A percentile compares a stretch with the other conserved stretches of the same genome.
These are phyloP conservation scores for Aphodius granarius DNA, from an alignment of 2,888 invertebrate genomes.

Conservation along the genomic window DNA sequence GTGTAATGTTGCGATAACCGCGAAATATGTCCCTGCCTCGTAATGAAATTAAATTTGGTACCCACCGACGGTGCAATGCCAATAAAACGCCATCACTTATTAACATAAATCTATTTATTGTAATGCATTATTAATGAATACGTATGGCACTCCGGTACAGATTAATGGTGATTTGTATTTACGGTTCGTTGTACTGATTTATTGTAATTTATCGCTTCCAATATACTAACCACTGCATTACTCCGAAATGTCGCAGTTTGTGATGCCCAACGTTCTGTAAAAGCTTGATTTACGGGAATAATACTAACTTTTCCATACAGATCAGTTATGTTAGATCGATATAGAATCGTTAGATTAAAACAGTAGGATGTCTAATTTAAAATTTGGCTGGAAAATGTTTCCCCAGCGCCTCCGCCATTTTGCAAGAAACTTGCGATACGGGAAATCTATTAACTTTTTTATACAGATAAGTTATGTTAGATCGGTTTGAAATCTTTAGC, in stretches of 20 bases:
- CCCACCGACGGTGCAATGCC: neutral
- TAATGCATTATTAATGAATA: slow-evolving; percentile 6
- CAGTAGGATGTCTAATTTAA: too few relatives aligned
- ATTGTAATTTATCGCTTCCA: neutral
- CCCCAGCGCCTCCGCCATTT: too few relatives aligned
- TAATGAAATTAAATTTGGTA: neutral
- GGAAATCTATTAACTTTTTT: too few relatives aligned
- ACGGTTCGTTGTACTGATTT: neutral
- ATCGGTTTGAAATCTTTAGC: too few relatives aligned
- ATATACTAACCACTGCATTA: neutral
- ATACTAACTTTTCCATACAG: too few relatives aligned
- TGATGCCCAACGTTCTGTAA: too few relatives aligned
- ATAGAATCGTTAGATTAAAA: too few relatives aligned
- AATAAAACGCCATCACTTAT: slow-evolving; percentile 1
- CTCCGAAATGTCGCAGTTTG: neutral
- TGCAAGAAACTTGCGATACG: too few relatives aligned
- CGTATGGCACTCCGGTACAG: neutral
- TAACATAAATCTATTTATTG: slow-evolving; percentile 14
- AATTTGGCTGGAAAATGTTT: too few relatives aligned
- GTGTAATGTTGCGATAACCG: neutral
- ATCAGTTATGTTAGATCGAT: too few relatives aligned
- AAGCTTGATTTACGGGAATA: too few relatives aligned
- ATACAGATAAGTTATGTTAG: too few relatives aligned
- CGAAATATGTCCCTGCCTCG: neutral
- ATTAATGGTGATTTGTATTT: slow-evolving; percentile 7